Percentiles rank a stretch among this genome's conserved stretches.
Evolutionary conservation across 2,797 vertebrate species (phyloP).

Genomic region (Potorous gilbertii): DNA sequence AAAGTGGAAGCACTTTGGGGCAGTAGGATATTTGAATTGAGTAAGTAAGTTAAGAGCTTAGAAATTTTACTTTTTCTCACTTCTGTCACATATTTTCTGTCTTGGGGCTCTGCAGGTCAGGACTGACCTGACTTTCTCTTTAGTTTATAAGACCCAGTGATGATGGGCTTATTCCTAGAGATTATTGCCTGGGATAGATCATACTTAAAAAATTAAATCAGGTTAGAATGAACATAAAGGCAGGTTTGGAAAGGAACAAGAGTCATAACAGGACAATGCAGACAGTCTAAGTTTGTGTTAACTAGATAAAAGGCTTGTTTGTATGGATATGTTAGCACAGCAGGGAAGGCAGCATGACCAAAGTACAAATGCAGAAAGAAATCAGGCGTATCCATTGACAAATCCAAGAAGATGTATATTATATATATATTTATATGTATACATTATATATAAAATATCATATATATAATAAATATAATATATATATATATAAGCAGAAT

Average conservation of each 20-base stretch:
- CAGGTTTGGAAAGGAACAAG: background rate
- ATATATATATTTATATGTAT: background rate
- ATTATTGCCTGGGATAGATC: background rate
- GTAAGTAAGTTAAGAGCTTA: background rate
- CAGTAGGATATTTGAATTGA: background rate
- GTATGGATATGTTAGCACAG: background rate
- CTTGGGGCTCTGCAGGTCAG: background rate
- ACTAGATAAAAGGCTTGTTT: background rate
- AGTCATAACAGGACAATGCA: background rate
- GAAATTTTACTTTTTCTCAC: background rate
- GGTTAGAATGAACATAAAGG: background rate
- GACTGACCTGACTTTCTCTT: background rate
- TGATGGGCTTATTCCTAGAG: background rate
- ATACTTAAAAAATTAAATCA: background rate
- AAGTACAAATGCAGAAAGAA: background rate
- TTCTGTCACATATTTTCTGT: background rate
- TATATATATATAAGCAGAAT: background rate
- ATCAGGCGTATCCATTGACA: background rate
- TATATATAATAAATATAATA: background rate
- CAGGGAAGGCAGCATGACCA: background rate
- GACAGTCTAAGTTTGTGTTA: background rate
- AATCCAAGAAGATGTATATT: background rate
- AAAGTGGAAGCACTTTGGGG: background rate
- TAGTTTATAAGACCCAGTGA: background rate
- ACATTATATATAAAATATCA: background rate